These are phyloP conservation scores for Epinephelus moara DNA, from an alignment of 2,113 vertebrate species.

Conservation along the genomic window DNA sequence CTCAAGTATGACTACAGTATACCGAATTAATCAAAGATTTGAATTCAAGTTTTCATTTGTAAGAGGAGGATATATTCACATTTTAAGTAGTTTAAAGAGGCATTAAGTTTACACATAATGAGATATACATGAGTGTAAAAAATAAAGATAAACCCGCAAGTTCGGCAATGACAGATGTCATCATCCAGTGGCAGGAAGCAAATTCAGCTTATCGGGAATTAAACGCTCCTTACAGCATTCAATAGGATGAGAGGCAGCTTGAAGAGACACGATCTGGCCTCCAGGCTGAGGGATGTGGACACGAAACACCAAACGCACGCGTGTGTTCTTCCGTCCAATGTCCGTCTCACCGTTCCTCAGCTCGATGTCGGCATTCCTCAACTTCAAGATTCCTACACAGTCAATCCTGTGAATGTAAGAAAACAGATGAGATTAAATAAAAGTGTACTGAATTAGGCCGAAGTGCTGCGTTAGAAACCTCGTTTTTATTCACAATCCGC, in stretches of 20 bases:
- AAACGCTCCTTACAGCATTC: slow-evolving; percentile 93
- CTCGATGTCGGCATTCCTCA: slow-evolving; percentile 96
- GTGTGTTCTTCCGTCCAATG: slow-evolving; percentile 96
- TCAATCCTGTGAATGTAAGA: slow-evolving; percentile 88
- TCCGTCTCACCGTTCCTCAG: slow-evolving; percentile 96
- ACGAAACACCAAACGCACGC: slow-evolving; percentile 94
- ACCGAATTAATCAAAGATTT: background rate
- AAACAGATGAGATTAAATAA: background rate
- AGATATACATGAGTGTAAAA: background rate
- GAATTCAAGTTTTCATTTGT: background rate
- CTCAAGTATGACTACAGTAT: background rate
- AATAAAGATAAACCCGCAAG: background rate
- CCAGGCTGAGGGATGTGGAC: slow-evolving; percentile 91
- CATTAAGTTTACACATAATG: background rate
- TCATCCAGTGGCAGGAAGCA: background rate
- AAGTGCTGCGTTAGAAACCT: too few species aligned
- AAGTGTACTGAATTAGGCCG: background rate
- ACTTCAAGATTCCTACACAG: slow-evolving; percentile 96
- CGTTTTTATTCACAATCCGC: background rate
- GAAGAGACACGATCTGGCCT: slow-evolving; percentile 89
- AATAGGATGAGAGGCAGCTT: slow-evolving; percentile 92
- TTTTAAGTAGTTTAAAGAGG: background rate
- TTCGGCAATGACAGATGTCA: background rate
- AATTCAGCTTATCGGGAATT: background rate
- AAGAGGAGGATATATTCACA: background rate